phyloP scores from a whole-genome alignment of 2,113 vertebrate species.

The Cavia aperea region DNA sequence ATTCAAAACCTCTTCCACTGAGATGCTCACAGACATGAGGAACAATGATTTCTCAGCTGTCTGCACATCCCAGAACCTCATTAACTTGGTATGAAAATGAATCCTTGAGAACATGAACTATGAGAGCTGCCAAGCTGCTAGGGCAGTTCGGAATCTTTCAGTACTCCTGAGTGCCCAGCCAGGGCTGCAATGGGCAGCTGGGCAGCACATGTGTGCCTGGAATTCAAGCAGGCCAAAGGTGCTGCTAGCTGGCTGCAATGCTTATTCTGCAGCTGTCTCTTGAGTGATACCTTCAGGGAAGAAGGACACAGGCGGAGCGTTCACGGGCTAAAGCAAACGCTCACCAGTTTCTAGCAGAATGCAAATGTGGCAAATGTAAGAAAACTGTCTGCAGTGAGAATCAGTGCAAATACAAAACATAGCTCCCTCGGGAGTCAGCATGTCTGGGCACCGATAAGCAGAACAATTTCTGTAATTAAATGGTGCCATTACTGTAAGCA shows the following conservation, averaged over 20 bases:
- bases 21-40: background rate
- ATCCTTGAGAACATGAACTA: background rate
- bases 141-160: background rate
- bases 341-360: background rate
- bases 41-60: background rate
- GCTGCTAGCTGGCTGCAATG: background rate
- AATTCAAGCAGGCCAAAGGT: background rate
- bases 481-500: background rate
- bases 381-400: background rate
- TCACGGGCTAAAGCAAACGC: background rate
- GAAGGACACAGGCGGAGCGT: background rate
- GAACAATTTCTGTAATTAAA: background rate
- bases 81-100: background rate
- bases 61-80: background rate
- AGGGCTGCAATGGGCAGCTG: background rate
- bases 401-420: background rate
- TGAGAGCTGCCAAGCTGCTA: too few relatives aligned
- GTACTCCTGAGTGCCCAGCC: background rate
- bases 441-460: background rate
- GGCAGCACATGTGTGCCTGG: background rate
- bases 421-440: background rate
- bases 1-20: background rate
- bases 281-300: background rate
- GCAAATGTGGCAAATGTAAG: rapidly evolving
- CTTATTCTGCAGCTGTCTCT: background rate